Percentiles rank a stretch among this genome's conserved stretches.
Evolutionary conservation across 2,113 vertebrate genomes (phyloP).

Genomic region (Rafetus swinhoei): DNA sequence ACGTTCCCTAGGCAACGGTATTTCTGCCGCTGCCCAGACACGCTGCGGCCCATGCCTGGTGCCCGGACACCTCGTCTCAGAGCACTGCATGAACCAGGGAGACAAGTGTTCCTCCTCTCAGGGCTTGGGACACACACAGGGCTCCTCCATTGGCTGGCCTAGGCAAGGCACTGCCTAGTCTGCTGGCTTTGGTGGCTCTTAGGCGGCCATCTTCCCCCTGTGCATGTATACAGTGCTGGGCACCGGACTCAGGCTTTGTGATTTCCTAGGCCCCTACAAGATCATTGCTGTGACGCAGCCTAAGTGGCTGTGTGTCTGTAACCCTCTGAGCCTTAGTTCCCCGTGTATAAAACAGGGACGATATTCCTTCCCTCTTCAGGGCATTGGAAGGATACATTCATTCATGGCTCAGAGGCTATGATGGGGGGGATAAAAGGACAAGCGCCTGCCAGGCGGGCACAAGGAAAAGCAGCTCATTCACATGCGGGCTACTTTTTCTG

Average conservation of each 20-base stretch:
- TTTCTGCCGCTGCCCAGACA: too few relatives aligned
- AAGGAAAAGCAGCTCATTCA: neutral
- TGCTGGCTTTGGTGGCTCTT: too few relatives aligned
- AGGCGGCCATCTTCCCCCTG: too few relatives aligned
- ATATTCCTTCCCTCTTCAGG: neutral
- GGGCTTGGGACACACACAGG: too few relatives aligned
- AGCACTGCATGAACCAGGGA: too few relatives aligned
- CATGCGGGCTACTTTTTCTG: neutral
- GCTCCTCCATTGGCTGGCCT: too few relatives aligned
- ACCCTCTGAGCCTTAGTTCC: neutral
- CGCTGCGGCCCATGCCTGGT: too few relatives aligned
- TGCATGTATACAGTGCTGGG: too few relatives aligned
- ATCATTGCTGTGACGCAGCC: neutral
- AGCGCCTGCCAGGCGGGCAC: neutral
- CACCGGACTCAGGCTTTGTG: neutral
- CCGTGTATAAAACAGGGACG: neutral
- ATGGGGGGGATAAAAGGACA: neutral
- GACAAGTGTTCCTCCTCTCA: too few relatives aligned
- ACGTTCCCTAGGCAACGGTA: too few relatives aligned
- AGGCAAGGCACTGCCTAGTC: too few relatives aligned
- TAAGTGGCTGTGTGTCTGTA: neutral
- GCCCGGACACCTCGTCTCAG: too few relatives aligned
- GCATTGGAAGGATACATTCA: neutral
- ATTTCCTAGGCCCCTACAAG: neutral
- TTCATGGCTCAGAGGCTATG: neutral